Percentiles rank a stretch among this genome's conserved stretches.
phyloP scores from a whole-genome alignment of 1,140 invertebrate genomes.

The Aphaenogaster floridana region DNA sequence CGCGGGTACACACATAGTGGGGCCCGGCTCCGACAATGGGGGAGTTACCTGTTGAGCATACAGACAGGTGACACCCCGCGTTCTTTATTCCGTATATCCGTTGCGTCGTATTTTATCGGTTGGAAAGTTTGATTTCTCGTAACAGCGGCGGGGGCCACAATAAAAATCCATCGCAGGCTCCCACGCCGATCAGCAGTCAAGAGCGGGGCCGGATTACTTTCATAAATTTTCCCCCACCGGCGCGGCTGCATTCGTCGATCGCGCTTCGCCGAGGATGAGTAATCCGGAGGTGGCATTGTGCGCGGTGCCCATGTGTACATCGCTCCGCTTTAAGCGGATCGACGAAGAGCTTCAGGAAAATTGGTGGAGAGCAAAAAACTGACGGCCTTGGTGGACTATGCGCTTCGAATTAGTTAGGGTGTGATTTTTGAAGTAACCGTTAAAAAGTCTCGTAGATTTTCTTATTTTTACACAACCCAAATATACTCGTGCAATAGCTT shows the following conservation, averaged over 20 bases:
- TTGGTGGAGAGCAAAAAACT: conserved; percentile 11
- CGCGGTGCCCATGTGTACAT: background rate
- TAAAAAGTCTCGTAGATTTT: background rate
- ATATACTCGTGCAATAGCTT: background rate
- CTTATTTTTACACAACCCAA: background rate
- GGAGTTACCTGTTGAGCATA: conserved; percentile 84
- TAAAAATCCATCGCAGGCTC: conserved; percentile 80
- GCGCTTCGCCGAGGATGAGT: conserved; percentile 57
- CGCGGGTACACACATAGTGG: conserved; percentile 29
- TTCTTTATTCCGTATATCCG: conserved; percentile 78
- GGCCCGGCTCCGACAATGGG: conserved; percentile 76
- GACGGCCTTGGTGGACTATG: background rate
- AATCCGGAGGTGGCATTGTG: conserved; percentile 59
- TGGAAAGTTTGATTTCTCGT: conserved; percentile 84
- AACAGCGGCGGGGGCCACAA: conserved; percentile 66
- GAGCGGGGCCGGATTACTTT: conserved; percentile 81
- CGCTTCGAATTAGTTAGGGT: conserved; percentile 60
- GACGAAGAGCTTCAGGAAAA: conserved; percentile 17
- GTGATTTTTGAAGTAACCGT: conserved; percentile 57
- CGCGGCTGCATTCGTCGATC: conserved; percentile 67
- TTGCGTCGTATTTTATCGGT: conserved; percentile 83
- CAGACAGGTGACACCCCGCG: conserved; percentile 84
- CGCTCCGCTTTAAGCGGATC: conserved; percentile 13
- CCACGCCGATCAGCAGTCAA: conserved; percentile 86
- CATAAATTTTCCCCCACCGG: conserved; percentile 79